Conservation (phyloP, 2,797 vertebrate species). For the Leptatherina wallacei region DNA sequence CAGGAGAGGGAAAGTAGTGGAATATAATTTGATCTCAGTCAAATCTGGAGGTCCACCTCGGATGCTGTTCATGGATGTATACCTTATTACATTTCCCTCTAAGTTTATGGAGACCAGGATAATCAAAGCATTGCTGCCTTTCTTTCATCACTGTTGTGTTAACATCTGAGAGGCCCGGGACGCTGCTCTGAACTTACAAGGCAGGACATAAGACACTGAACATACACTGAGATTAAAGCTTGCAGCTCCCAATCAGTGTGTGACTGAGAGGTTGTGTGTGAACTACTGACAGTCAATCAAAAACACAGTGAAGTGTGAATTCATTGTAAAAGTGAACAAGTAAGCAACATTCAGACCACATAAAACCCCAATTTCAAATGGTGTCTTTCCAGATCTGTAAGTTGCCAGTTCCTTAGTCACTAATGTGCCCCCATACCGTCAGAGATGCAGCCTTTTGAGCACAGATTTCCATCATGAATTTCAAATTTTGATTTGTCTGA, state of each 20-base stretch:
- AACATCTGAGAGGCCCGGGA: slow-evolving; percentile 3
- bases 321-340: neutral
- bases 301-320: neutral
- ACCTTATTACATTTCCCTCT: neutral
- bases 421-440: no score
- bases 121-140: neutral
- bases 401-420: no score
- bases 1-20: slow-evolving; percentile 10
- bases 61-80: neutral
- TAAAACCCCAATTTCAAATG: no score
- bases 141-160: neutral
- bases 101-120: slow-evolving; percentile 1
- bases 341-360: neutral
- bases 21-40: slow-evolving; percentile 12
- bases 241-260: neutral
- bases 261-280: slow-evolving; percentile 12
- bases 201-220: slow-evolving; percentile 14
- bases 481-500: no score
- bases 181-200: slow-evolving; percentile 8
- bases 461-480: no score
- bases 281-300: neutral
- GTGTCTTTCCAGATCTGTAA: no score
- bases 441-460: no score
- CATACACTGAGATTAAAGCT: slow-evolving; percentile 25
- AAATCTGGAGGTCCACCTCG: slow-evolving; percentile 7